Evolutionary conservation across 2,113 vertebrate species (phyloP).

Genomic region (Stomatorhinus ivindoensis): DNA sequence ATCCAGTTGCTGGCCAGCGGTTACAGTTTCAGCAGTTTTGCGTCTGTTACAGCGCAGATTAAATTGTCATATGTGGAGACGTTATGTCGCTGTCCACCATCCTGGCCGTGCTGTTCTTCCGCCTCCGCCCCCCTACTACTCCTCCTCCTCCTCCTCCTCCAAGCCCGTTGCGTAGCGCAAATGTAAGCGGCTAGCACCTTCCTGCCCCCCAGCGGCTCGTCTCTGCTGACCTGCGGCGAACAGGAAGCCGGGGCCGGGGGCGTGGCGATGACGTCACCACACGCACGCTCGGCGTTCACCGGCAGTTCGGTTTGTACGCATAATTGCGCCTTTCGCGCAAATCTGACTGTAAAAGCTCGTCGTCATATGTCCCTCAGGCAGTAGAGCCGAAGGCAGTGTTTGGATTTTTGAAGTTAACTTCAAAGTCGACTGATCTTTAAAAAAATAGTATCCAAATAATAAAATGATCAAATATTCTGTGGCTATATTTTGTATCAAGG

Average conservation of each 20-base stretch:
- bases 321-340: background rate
- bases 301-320: background rate
- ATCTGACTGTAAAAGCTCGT: background rate
- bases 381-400: background rate
- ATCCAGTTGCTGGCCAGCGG: background rate
- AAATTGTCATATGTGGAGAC: background rate
- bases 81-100: background rate
- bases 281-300: background rate
- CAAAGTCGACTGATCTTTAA: background rate
- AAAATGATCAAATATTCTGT: background rate
- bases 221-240: background rate
- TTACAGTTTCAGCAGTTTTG: background rate
- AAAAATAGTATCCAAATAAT: background rate
- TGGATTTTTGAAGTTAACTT: background rate
- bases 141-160: background rate
- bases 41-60: background rate
- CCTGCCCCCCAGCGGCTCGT: background rate
- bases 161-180: background rate
- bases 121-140: constrained; percentile 7
- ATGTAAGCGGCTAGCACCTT: background rate
- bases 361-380: background rate
- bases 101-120: background rate
- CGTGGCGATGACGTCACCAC: background rate
- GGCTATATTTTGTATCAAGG: background rate
- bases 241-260: background rate